Percentiles rank a stretch among this genome's conserved stretches.
Evolutionary conservation across 2,113 vertebrate species (phyloP).

Genomic region (Bagarius yarrelli): DNA sequence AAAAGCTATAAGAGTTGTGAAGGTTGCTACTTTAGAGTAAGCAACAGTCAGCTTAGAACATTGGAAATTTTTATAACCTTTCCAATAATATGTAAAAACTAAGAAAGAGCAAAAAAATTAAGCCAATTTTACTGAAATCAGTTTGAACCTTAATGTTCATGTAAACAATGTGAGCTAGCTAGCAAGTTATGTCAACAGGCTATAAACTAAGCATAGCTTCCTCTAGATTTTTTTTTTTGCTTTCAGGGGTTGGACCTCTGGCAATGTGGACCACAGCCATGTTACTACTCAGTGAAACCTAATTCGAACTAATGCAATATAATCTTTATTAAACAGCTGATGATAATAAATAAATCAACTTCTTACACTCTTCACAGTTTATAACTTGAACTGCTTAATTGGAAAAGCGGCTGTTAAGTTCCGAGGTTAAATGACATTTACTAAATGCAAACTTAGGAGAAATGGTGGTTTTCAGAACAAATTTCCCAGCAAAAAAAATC

Average conservation of each 20-base stretch:
- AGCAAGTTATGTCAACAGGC: too few species aligned
- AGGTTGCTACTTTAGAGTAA: too few species aligned
- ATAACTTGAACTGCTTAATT: neutral
- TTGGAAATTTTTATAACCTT: too few species aligned
- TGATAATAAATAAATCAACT: neutral
- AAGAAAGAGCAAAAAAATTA: too few species aligned
- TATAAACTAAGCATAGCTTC: neutral
- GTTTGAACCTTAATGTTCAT: too few species aligned
- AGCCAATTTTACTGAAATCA: too few species aligned
- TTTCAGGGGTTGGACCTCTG: neutral
- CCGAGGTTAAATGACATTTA: neutral
- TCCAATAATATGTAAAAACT: too few species aligned
- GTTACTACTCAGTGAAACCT: neutral
- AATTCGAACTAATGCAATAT: neutral
- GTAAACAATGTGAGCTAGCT: too few species aligned
- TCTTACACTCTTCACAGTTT: neutral
- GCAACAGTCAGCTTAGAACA: too few species aligned
- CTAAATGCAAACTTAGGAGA: neutral
- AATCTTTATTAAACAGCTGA: neutral
- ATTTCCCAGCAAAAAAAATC: neutral
- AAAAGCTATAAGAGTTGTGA: too few species aligned
- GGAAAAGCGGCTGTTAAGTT: neutral
- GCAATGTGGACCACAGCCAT: neutral
- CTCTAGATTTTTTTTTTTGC: neutral
- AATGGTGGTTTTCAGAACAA: neutral